Base-by-base conservation (phyloP, 2,888 invertebrate genomes). In the Agrenia bidenticulata region DNA sequence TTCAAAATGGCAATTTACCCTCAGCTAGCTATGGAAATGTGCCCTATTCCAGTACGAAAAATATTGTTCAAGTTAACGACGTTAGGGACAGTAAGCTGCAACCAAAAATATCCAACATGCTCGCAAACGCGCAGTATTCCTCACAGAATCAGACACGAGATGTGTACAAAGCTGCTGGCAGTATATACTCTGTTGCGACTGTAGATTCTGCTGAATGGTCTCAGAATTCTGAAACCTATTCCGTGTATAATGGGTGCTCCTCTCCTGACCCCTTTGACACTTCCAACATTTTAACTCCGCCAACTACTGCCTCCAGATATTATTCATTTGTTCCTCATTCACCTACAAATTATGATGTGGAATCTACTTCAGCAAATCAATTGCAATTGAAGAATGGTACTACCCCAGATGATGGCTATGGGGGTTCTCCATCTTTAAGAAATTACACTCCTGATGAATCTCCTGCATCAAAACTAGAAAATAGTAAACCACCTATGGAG, bases 261-360 rank as follows among this genome's bases (percentile, higher is more conserved):
- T 76, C 77, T 23, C 80, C 80, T 9, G 88, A 89, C 81, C 88
- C 88, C 0, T 88, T 89, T 73, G 88, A 89, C 75, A 89, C 88
- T 0, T 86, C 85, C 0, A 75, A 70, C 59, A 60, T 73, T 37
- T 27, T 71, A 2, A 76, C 77, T 0, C 78, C 78, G 2, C 79
- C 79, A 4, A 75, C 77, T 11, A 39, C 55, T 42, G 21, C 54
- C 9, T 65, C 63, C 15, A 59, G 70, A 58, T 76, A 76, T 63
- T 76, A 76, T 49, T 76, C 76, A 2, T 65, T 67, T 19, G 76
- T 76, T 26, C 76, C 76, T 13, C 63, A 61, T 7, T 61, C 73
- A 1, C 70, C 67, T 1, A n/a, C 32, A 21, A 7, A 45, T 5
- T 11, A 5, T 4, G 23, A 39, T 21, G n/a, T 15, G 11, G 49